A percentile compares a stretch with the other conserved stretches of the same genome.
Conservation (phyloP, 2,113 vertebrate species). For the Notiomystis cincta region DNA sequence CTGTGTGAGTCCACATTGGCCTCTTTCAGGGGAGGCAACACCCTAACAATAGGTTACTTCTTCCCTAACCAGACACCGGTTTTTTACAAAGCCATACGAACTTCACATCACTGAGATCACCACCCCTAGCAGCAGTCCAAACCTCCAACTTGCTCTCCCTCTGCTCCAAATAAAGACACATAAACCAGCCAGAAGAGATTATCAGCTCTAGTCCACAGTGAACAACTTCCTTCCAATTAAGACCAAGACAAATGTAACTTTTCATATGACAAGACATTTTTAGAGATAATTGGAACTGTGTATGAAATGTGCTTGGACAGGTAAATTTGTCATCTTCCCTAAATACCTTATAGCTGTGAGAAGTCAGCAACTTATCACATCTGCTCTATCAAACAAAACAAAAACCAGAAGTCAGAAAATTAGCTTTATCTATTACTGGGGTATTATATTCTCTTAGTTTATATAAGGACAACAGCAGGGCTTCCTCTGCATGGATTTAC, state of each 20-base stretch:
- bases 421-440: background rate
- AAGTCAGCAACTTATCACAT: background rate
- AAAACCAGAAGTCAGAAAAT: background rate
- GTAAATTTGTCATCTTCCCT: background rate
- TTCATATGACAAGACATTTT: background rate
- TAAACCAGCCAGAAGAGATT: background rate
- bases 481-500: background rate
- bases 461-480: background rate
- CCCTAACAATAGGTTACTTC: background rate
- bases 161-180: background rate
- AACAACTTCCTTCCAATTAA: background rate
- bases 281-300: background rate
- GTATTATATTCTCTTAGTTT: background rate
- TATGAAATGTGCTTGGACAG: background rate
- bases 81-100: background rate
- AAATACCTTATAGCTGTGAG: background rate
- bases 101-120: background rate
- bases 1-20: accelerated
- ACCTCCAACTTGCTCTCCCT: background rate
- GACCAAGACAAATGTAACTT: background rate
- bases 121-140: background rate
- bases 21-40: background rate
- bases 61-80: background rate
- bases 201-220: background rate
- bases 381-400: background rate